Evolutionary conservation across 2,113 vertebrate genomes (phyloP), one percentile per base, ranked within the genome.

Genomic region (Coptodon rendalli): DNA sequence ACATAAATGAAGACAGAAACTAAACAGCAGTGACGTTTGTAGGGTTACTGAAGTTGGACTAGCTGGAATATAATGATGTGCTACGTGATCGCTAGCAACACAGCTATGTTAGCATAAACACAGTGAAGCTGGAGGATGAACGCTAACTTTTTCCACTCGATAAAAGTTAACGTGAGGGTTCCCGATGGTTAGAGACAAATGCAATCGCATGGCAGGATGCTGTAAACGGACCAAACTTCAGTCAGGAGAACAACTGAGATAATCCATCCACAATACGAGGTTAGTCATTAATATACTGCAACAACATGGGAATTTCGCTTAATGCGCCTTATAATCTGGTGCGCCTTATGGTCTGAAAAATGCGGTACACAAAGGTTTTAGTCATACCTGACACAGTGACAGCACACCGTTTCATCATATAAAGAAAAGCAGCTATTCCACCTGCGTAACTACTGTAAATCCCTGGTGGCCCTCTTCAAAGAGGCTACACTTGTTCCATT

Each of bases 331-430:
- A 53, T 53, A n/a, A 6, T 22, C 5, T 5, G 19, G 2, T 53
- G 19, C 1, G 0, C 48, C 48, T 50, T 57, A 29, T 57, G 56
- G 27, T 31, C 27, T 31, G 27, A 31, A 59, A 31, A 59, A 59
- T 59, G 5, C 3, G 0, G 27, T 31, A 59, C 57, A 59, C 5
- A 29, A 16, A 57, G 13, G 56, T 57, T 22, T 40, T 22, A 22
- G 36, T 43, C 7, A 9, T 71, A 43, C 36, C 36, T 71, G n/a
- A 0, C n/a, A 71, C 66, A 43, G 0, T 43, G 38, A 71, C 2
- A 71, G 36, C n/a, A 43, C 38, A 43, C 8, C 9, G 5, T 43
- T 68, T 71, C 66, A 71, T 3, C 19, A 40, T 0, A 40, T 14
- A 24, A 27, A 16, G n/a, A 43, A 71, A 6, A 43, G 40, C 68